A percentile compares a stretch with the other conserved stretches of the same genome.
These are phyloP conservation scores for Triplophysa bombifrons DNA, from an alignment of 2,797 vertebrate genomes.

Conservation along the genomic window DNA sequence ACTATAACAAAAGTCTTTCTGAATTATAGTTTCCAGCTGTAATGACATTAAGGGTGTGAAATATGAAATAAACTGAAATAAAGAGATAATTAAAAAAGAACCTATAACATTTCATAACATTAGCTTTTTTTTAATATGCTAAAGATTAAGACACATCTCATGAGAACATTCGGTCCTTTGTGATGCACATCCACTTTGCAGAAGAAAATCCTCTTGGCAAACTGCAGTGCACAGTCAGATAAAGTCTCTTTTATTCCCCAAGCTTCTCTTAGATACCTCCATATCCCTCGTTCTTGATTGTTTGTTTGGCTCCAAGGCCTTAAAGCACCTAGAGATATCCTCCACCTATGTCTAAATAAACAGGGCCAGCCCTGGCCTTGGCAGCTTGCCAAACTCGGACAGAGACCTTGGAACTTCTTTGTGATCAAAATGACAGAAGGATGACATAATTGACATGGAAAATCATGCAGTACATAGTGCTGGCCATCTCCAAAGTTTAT, in stretches of 20 bases:
- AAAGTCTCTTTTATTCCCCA: slow-evolving; percentile 54
- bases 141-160: slow-evolving; percentile 65
- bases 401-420: slow-evolving; percentile 54
- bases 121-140: slow-evolving; percentile 54
- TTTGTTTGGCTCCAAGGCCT: slow-evolving; percentile 60
- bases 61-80: slow-evolving; percentile 56
- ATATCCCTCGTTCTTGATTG: slow-evolving; percentile 51
- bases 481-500: slow-evolving; percentile 46
- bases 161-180: slow-evolving; percentile 64
- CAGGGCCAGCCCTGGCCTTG: slow-evolving; percentile 53
- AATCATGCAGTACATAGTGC: slow-evolving; percentile 72
- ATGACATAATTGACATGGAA: slow-evolving; percentile 72
- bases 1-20: neutral
- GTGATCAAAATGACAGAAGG: slow-evolving; percentile 67
- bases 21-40: slow-evolving; percentile 1
- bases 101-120: slow-evolving; percentile 63
- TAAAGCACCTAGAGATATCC: slow-evolving; percentile 55
- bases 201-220: slow-evolving; percentile 66
- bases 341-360: slow-evolving; percentile 62
- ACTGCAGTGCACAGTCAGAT: slow-evolving; percentile 29
- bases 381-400: slow-evolving; percentile 1
- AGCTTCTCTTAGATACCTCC: slow-evolving; percentile 49
- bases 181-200: slow-evolving; percentile 62
- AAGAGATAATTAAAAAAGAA: slow-evolving; percentile 56
- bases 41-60: slow-evolving; percentile 61